Evolutionary conservation across 2,113 vertebrate genomes (phyloP), one percentile per base, ranked within the genome.

Genomic region (Chrysochloris asiatica): DNA sequence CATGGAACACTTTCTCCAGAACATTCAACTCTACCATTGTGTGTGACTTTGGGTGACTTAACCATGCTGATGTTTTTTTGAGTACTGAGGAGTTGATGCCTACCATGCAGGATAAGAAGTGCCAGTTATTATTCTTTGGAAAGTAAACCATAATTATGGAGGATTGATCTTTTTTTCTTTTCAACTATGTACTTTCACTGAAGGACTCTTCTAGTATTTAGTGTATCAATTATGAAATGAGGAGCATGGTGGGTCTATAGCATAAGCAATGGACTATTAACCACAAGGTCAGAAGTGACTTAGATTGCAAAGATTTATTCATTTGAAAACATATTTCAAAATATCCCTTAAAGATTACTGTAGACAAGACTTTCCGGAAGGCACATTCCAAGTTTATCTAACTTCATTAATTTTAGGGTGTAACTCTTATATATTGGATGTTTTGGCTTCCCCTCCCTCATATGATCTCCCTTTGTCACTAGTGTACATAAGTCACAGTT

Each of bases 261-360:
- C n/a, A 69, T 71, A 88, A 9, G 61, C 48, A 83, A 86, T n/a
- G n/a, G n/a, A n/a, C 13, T 9, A 26, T n/a, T 88, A 65, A 78
- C 5, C 2, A n/a, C 75, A 61, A 75, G 24, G 54, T 82, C 36
- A n/a, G n/a, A n/a, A n/a, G n/a, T n/a, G n/a, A n/a, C n/a, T n/a
- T n/a, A n/a, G n/a, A n/a, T n/a, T n/a, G n/a, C n/a, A 79, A 86
- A 80, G 24, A 82, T n/a, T 50, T 36, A 73, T 30, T 84, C 63
- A 76, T 88, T 83, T 91, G 33, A 73, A 88, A 94, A 83, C 30
- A 5, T 48, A 76, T 36, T 72, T 85, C 45, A 75, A 63, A 72
- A 45, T 11, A 61, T 9, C 30, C 88, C 41, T 95, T 65, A 88
- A 89, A 88, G 17, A 36, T 17, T 71, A 54, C 7, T 38, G 0